These are phyloP conservation scores for Zapornia atra DNA, from an alignment of 2,113 vertebrate genomes.

Conservation along the genomic window DNA sequence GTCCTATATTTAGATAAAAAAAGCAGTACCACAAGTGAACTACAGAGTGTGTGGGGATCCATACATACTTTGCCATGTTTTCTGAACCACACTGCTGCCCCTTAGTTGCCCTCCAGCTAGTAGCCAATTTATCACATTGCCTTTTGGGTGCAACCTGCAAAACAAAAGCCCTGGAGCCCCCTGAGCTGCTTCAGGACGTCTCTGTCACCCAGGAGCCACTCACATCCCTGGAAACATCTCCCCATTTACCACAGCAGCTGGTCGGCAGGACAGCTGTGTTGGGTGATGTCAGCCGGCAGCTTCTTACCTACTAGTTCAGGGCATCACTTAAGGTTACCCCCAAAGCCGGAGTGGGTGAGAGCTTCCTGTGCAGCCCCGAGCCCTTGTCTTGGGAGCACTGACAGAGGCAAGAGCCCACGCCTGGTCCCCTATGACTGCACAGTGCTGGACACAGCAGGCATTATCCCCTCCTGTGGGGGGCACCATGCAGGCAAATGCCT, in stretches of 20 bases:
- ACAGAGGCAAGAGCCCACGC: background rate
- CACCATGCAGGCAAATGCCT: background rate
- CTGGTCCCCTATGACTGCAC: fast-evolving
- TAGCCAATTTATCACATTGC: background rate
- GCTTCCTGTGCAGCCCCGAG: background rate
- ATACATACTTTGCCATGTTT: background rate
- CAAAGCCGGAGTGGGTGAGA: background rate
- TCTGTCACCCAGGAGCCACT: background rate
- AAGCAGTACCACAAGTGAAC: background rate
- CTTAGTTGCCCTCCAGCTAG: background rate
- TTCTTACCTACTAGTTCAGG: background rate
- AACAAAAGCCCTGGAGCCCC: background rate
- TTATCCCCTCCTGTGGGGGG: background rate
- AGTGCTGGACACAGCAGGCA: fast-evolving
- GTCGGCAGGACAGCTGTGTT: background rate
- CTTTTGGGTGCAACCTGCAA: background rate
- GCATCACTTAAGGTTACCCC: background rate
- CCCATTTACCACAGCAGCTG: background rate
- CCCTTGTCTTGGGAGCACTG: background rate
- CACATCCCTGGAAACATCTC: background rate
- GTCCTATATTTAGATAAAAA: constrained; percentile 51
- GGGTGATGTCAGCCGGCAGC: background rate
- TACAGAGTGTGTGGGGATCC: background rate
- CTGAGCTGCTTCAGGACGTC: background rate
- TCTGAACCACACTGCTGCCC: background rate